Evolutionary conservation across 2,888 invertebrate genomes (phyloP), one percentile per base, ranked within the genome.

Genomic region (Chymomyza caudatula): DNA sequence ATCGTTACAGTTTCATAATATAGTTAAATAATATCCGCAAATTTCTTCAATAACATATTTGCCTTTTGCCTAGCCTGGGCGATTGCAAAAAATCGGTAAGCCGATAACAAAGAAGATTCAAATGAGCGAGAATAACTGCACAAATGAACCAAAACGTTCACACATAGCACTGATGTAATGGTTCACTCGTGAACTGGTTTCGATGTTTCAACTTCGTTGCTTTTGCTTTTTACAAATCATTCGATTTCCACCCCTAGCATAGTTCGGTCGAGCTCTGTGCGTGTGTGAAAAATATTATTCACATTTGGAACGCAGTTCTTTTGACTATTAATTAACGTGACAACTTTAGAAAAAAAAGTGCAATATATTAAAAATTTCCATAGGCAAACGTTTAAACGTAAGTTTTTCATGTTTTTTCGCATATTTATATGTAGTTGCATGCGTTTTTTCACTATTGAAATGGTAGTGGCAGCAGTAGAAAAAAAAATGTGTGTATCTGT

Each of bases 401-500:
- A 47, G 47, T 47, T 15, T 47, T 47, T 47, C 8, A 6, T 47
- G 2, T 19, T 47, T 37, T 37, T 2, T 37, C 11, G 11, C 11
- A 11, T 37, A 37, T 8, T 37, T 11, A 13, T 11, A 37, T 37
- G 5, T 37, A 19, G 15, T 47, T 47, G 47, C 47, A 47, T 19
- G 15, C 47, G 15, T 4, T 19, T 17, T 47, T 15, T 47, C 19
- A 17, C 5, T 6, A 19, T 11, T 19, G 47, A 6, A 17, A 8
- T n/a, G 13, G 47, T 47, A n/a, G 15, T 17, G 47, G 15, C 47
- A 17, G 47, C 5, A 19, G n/a, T n/a, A 11, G 11, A 47, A 17
- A 8, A 47, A 47, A 47, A 47, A 47, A 47, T 47, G 47, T 47
- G 47, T 47, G 47, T 47, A 47, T 47, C 47, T 19, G 47, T 47